Evolutionary conservation across 2,113 vertebrate genomes (phyloP), one percentile per base, ranked within the genome.

Genomic region (Lepisosteus oculatus): DNA sequence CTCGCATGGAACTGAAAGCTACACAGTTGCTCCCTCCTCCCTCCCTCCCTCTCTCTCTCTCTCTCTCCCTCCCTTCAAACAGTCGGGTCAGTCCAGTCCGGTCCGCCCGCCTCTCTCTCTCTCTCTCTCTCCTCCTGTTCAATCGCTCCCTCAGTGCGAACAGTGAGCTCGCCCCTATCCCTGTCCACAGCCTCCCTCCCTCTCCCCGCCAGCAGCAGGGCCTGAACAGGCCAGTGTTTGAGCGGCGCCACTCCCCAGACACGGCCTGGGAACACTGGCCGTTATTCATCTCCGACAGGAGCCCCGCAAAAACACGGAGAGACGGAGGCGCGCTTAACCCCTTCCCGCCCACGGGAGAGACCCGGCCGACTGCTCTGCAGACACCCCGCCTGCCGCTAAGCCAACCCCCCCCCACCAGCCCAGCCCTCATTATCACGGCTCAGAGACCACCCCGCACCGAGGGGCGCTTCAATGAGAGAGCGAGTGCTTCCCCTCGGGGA

Each of bases 81-180:
- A 51, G 5, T 51, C 47, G 9, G 47, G 47, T 51, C 47, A 51
- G 47, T 9, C 47, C 47, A 51, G 47, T 9, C 47, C 29, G 29
- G 29, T 29, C 29, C 29, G 29, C 45, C 43, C 0, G 56, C 0
- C 69, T 12, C 43, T 47, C 68, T 14, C n/a, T 42, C 42, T n/a
- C 8, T 45, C 41, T 80, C 47, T 72, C 47, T 17, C 15, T 17
- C 15, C 15, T 17, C 15, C 15, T 17, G 15, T 17, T 41, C 41
- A 67, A 70, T 72, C 70, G 72, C 72, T 64, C 69, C 75, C 61
- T 76, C 5, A 43, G 29, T 65, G 12, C 44, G 54, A 63, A 63
- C 61, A 15, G n/a, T 63, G 14, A 63, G 8, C n/a, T 63, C 61
- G 3, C n/a, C 4, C 29, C 12, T 4, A 1, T 42, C 8, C 14